Evolutionary conservation across 2,888 invertebrate species (phyloP).

Genomic region (Mimumesa dahlbomi): DNA sequence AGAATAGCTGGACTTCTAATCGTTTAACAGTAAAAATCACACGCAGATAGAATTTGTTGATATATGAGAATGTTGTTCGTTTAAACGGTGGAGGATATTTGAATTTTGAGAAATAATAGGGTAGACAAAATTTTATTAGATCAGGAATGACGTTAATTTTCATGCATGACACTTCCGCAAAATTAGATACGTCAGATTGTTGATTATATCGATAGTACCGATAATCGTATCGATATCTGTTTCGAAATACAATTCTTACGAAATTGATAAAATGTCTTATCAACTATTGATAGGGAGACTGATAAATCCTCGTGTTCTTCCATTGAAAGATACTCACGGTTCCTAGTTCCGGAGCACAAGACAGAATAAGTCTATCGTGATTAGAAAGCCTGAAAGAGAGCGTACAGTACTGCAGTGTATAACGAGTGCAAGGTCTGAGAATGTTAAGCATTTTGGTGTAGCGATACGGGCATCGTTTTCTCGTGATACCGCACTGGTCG

Average conservation of each 20-base stretch:
- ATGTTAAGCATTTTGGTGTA: constrained; percentile 43
- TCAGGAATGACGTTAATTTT: constrained; percentile 28
- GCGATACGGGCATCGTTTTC: constrained; percentile 44
- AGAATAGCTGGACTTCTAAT: no score
- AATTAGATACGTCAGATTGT: constrained; percentile 33
- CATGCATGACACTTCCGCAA: constrained; percentile 47
- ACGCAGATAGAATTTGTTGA: no score
- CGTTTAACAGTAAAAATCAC: no score
- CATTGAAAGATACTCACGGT: constrained; percentile 10
- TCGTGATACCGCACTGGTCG: constrained; percentile 51
- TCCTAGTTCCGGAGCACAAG: neutral
- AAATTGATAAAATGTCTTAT: neutral
- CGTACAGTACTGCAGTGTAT: constrained; percentile 20
- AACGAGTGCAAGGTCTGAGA: constrained; percentile 33
- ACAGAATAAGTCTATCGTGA: constrained; percentile 29
- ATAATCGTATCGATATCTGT: neutral
- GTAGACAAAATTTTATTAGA: constrained; percentile 26
- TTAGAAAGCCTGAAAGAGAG: constrained; percentile 42
- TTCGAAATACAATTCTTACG: neutral
- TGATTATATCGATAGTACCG: constrained; percentile 24
- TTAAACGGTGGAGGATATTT: constrained; percentile 42
- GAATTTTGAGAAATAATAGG: constrained; percentile 20
- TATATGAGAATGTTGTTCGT: constrained; percentile 2
- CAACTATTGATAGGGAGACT: neutral
- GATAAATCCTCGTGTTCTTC: neutral